Percentiles rank a stretch among this genome's conserved stretches.
phyloP scores from a whole-genome alignment of 2,113 vertebrate species.

The Synodontis membranacea region DNA sequence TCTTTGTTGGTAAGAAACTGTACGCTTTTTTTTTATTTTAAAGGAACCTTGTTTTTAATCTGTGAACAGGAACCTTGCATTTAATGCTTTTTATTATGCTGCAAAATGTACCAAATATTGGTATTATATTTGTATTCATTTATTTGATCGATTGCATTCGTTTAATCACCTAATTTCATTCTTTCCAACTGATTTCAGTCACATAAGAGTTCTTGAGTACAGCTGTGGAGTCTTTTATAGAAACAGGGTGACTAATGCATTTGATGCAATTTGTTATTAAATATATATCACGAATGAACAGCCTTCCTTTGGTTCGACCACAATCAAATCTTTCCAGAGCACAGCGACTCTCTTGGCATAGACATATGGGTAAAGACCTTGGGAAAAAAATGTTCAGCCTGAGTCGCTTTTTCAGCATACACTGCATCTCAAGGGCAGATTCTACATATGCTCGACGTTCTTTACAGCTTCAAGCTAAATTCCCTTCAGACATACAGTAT shows the following conservation, averaged over 20 bases:
- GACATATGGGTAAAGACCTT: neutral
- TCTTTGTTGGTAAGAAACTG: conserved; percentile 80
- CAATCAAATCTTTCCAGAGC: neutral
- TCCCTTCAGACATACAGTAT: neutral
- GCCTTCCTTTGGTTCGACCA: neutral
- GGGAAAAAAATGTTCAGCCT: neutral
- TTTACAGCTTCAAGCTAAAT: neutral
- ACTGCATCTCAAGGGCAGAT: neutral
- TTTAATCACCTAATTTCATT: neutral
- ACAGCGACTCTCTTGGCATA: neutral
- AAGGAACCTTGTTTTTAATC: neutral
- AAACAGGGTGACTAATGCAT: neutral
- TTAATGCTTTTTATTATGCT: neutral
- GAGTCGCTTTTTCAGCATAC: neutral
- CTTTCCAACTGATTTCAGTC: neutral
- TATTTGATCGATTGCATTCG: neutral
- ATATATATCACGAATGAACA: neutral
- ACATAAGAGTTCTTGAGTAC: neutral
- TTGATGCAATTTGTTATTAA: neutral
- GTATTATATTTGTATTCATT: neutral
- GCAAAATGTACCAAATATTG: neutral
- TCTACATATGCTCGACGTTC: neutral
- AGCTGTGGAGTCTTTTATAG: neutral
- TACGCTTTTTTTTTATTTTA: neutral
- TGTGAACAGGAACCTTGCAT: neutral